These are phyloP conservation scores for Serilophus lunatus DNA, from an alignment of 2,113 vertebrate species.

Conservation along the genomic window DNA sequence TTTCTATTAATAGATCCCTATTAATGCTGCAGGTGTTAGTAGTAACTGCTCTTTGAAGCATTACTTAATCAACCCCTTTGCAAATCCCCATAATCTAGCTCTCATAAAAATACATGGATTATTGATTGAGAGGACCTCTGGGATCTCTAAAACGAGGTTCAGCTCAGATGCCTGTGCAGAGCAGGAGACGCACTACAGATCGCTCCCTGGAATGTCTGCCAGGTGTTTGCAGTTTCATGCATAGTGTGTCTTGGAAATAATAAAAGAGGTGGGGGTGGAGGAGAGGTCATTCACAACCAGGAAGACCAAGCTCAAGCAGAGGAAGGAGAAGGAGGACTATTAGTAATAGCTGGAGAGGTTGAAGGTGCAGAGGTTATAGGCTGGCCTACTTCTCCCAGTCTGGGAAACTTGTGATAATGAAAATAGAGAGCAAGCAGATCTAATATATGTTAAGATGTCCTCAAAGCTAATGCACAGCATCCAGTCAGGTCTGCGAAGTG, in stretches of 20 bases:
- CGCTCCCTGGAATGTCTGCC: slow-evolving; percentile 63
- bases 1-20: slow-evolving; percentile 71
- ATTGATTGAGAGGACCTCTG: slow-evolving; percentile 77
- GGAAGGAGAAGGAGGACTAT: background rate
- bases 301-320: slow-evolving; percentile 23
- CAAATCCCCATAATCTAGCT: slow-evolving; percentile 77
- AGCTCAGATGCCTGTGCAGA: slow-evolving; percentile 54
- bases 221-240: slow-evolving; percentile 68
- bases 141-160: slow-evolving; percentile 71
- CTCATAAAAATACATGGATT: slow-evolving; percentile 79
- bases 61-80: slow-evolving; percentile 68
- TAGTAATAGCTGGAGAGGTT: slow-evolving; percentile 25
- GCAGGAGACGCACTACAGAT: slow-evolving; percentile 56
- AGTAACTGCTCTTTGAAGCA: slow-evolving; percentile 72
- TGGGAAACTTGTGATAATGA: background rate
- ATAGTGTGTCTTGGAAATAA: slow-evolving; percentile 10
- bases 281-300: slow-evolving; percentile 42
- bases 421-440: background rate
- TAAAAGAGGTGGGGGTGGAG: slow-evolving; percentile 29
- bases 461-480: background rate
- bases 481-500: background rate
- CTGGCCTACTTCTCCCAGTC: background rate
- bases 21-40: slow-evolving; percentile 76
- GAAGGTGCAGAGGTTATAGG: slow-evolving; percentile 24
- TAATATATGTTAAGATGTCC: background rate